Evolutionary conservation across 2,888 invertebrate species (phyloP), one percentile per base, ranked within the genome.

Genomic region (Gisinianus flammeolus): DNA sequence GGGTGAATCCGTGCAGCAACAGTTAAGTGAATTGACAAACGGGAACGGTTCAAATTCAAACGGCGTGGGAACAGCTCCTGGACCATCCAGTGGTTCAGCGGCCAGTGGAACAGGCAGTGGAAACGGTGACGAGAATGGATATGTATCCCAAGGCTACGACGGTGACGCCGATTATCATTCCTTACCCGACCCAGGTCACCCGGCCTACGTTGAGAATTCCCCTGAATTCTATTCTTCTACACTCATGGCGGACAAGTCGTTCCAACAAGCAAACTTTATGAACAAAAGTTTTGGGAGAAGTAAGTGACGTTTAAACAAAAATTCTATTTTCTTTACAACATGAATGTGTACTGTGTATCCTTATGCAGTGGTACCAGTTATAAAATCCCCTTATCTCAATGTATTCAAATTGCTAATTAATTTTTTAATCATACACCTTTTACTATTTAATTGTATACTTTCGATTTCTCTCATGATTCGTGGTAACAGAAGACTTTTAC

Each of bases 181-280:
- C 79, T 89, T 90, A 81, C 89, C 90, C 82, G 89, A 90, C 71
- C 89, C 89, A 82, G 85, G 85, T 71, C 85, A 84, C 52, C 85
- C 85, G 56, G 91, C 91, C 88, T 87, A 87, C 83, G 89, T 90
- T 87, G 93, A 91, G 87, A 91, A 88, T 88, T 92, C 91, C 68
- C 90, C 91, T 4, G 91, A 93, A 87, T 93, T 93, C 88, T 94
- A 94, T 87, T 90, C 92, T 85, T 90, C 91, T 85, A 89, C 89
- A 87, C 80, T 83, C 78, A 71, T 84, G 80, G 79, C 84, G 82
- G 81, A 83, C 82, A 81, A 87, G 87, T 78, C 87, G 90, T 86
- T 91, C 91, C 83, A 81, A 66, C 81, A 93, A 54, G 85, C 86
- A 73, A 91, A 90, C 85, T 89, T 90, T 81, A 91, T 91, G 87